Base-by-base conservation (phyloP, 2,888 invertebrate species). In the Notodromas monacha region DNA sequence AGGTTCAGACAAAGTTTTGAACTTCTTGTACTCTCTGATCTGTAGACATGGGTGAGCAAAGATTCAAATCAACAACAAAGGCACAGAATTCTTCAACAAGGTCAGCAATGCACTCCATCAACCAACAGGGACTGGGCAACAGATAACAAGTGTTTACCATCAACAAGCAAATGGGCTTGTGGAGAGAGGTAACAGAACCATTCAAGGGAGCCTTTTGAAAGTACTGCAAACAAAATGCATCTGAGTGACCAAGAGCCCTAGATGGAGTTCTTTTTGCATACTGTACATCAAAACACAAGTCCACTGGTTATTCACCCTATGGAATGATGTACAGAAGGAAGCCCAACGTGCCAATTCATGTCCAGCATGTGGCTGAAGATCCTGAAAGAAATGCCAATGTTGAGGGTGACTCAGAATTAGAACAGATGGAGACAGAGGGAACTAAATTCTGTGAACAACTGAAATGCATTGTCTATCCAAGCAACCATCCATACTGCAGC, bases 121-220 rank as follows among this genome's bases (percentile, higher is more conserved):
- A 5, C 21, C 31, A 10, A 35, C 35, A 13, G 35, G 35, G 15
- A 32, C 31, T n/a, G 16, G 31, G 11, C 33, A 37, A 13, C 12
- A 32, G 11, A 29, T 31, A n/a, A 37, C 37, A 12, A 30, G 34
- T 13, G 35, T 34, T 4, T 37, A 37, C 28, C 35, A 37, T 21
- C 36, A 34, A 3, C 32, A 37, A 27, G 34, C 31, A 21, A 36
- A 34, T 15, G 34, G 32, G 6, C 30, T 30, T 4, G 15, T 28
- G 10, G 35, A 35, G 21, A 30, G 34, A 6, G 12, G 16, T 11
- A 34, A 34, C 14, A 29, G 27, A 12, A 33, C 32, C 4, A 16
- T 34, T 2, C 4, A 27, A n/a, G 21, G 21, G 6, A 8, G 8
- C 21, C 6, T 21, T 6, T n/a, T 21, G 21, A 21, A 21, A n/a